phyloP scores from a whole-genome alignment of 1,140 invertebrate genomes.

The Macrotrachela quadricornifera region DNA sequence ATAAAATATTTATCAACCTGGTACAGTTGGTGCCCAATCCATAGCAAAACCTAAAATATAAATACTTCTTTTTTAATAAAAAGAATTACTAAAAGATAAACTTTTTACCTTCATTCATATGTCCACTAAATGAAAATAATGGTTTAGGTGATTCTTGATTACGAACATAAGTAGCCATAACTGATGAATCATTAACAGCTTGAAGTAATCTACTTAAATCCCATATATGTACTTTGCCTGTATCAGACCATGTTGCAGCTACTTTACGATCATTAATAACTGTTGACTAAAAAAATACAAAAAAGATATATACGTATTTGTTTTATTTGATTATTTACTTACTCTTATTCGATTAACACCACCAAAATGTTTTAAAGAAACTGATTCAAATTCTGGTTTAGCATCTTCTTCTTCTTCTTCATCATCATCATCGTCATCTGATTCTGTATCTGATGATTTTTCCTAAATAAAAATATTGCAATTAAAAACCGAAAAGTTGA shows the following conservation, averaged over 20 bases:
- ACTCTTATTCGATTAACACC: constrained; percentile 76
- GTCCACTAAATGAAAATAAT: constrained; percentile 65
- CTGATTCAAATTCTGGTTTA: constrained; percentile 53
- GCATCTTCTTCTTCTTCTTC: constrained; percentile 33
- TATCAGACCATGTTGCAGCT: constrained; percentile 76
- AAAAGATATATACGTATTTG: no score
- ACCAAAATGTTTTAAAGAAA: constrained; percentile 67
- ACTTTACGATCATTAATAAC: constrained; percentile 31
- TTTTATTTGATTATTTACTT: no score
- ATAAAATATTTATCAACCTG: constrained; percentile 36
- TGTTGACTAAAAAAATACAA: constrained; percentile 21
- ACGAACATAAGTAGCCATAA: constrained; percentile 32
- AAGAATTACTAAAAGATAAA: no score
- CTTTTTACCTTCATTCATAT: constrained; percentile 44
- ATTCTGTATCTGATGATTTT: constrained; percentile 31
- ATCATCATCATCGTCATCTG: constrained; percentile 16
- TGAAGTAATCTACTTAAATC: constrained; percentile 51
- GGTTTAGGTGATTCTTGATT: constrained; percentile 38
- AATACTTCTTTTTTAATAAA: not conserved
- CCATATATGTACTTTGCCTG: constrained; percentile 70
- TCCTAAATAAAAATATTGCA: not conserved
- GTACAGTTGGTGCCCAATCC: constrained; percentile 61
- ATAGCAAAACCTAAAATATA: constrained; percentile 52
- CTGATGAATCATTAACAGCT: constrained; percentile 48
- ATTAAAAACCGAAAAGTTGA: not conserved